Percentiles rank a stretch among this genome's conserved stretches.
Conservation (phyloP, 2,888 invertebrate species). For the Alloscopus bannaensis region DNA sequence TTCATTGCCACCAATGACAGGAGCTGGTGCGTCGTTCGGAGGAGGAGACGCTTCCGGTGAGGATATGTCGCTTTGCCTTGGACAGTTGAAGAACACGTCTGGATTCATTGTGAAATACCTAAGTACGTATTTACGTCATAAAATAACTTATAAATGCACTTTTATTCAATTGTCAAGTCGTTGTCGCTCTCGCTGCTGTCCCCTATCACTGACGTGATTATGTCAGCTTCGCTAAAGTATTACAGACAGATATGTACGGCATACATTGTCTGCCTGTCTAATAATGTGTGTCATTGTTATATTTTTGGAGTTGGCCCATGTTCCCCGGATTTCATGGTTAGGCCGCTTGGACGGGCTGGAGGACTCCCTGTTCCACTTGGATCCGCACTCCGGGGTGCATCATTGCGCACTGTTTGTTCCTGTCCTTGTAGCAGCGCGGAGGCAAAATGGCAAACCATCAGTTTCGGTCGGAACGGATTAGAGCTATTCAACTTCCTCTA, state of each 20-base stretch:
- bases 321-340: neutral
- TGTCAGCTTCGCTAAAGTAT: no score
- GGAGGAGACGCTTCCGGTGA: no score
- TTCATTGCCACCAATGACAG: no score
- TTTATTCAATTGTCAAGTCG: no score
- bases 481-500: slow-evolving; percentile 16
- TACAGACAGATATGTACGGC: neutral
- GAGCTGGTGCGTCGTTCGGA: no score
- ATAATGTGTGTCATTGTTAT: neutral
- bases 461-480: neutral
- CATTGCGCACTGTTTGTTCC: neutral
- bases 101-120: slow-evolving; percentile 12
- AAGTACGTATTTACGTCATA: neutral
- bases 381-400: neutral
- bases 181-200: no score
- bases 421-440: neutral
- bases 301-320: neutral
- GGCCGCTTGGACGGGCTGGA: neutral
- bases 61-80: neutral
- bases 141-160: no score
- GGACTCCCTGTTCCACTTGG: neutral
- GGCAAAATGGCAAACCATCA: slow-evolving; percentile 15
- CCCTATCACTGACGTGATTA: no score
- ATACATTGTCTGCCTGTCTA: no score
- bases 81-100: slow-evolving; percentile 1